Evolutionary conservation across 2,113 vertebrate species (phyloP).

Genomic region (Accipiter virgatus): DNA sequence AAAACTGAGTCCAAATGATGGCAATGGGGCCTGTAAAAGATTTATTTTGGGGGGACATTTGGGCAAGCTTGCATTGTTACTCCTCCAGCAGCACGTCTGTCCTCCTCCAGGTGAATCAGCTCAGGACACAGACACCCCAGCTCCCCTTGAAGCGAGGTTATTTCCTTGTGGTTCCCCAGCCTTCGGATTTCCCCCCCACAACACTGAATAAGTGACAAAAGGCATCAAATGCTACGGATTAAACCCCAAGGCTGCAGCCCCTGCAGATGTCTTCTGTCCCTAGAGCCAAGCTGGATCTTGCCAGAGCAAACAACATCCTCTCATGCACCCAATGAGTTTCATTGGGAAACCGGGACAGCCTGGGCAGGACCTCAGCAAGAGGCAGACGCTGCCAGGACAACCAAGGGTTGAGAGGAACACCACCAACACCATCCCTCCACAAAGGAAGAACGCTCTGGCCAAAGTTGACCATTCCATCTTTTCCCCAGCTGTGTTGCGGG

Average conservation of each 20-base stretch:
- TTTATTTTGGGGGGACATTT: not conserved
- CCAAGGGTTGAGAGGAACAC: no score
- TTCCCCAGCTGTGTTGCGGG: not conserved
- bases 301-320: not conserved
- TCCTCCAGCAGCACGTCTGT: not conserved
- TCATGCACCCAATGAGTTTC: fast-evolving
- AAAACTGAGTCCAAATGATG: not conserved
- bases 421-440: not conserved
- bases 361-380: no score
- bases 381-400: not conserved
- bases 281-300: no score
- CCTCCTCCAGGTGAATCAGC: not conserved
- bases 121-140: not conserved
- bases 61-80: not conserved
- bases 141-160: not conserved
- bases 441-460: not conserved
- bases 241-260: not conserved
- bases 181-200: no score
- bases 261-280: not conserved
- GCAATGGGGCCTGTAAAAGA: not conserved
- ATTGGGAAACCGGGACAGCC: not conserved
- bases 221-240: not conserved
- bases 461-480: not conserved
- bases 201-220: not conserved
- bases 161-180: not conserved